Base-by-base conservation (phyloP, 2,888 invertebrate species). In the Eupithecia pulchellata region DNA sequence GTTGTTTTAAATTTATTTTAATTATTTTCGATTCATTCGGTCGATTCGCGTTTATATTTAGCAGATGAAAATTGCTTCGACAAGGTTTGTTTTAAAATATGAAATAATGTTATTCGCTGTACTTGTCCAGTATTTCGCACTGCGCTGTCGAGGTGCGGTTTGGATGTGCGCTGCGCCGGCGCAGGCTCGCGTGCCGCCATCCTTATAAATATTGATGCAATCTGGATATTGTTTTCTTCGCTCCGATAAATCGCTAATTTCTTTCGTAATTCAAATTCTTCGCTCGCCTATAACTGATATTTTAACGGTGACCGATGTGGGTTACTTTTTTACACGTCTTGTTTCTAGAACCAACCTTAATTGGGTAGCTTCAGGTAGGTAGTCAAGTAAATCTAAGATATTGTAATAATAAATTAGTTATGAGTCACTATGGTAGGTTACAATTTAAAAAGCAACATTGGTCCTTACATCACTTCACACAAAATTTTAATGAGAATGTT, bases 201-300 rank as follows among this genome's bases (percentile, higher is more conserved):
- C 89, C 89, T 89, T 85, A 92, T 93, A 86, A 91, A 93, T 93
- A 93, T 92, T 92, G 89, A 92, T 93, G 91, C 89, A 91, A 91
- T 90, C 87, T 88, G 84, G 84, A 85, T 78, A 78, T 78, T 86
- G 84, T 86, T 81, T 86, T 52, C 52, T 52, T 88, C 87, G 91
- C 91, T 90, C 90, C 91, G 90, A 93, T 93, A 87, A 88, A 88
- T 91, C 82, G 86, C 77, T 77, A 82, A 87, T 86, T 88, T 86
- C 84, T 90, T 88, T 89, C 85, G 83, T 85, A 87, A 88, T 82
- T 83, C 78, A 78, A 85, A 86, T 88, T 86, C 81, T 82, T 88
- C 85, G 80, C 82, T 84, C 80, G 58, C 65, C 77, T 77, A 77
- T 78, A 78, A 79, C 74, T 65, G 76, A 76, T 75, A 71, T 74